Base-by-base conservation (phyloP, 1,140 invertebrate genomes). In the Streblospio benedicti region DNA sequence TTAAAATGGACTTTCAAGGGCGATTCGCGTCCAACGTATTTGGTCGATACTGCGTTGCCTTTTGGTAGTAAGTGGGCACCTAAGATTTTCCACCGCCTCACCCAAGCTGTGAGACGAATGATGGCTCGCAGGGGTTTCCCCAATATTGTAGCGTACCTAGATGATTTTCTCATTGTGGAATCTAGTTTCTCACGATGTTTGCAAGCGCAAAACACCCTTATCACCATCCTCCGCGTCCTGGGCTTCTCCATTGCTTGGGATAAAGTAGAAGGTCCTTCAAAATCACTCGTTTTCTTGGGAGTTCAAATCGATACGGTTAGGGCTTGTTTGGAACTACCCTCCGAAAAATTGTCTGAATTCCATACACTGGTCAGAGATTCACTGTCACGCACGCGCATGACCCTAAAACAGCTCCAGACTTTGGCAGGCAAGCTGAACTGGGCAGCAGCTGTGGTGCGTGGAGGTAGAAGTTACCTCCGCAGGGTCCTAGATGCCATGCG, bases 141-240 rank as follows among this genome's bases (percentile, higher is more conserved):
- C 38, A 30, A 35, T 14, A 32, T 30, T 2, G 51, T 54, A 6
- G 55, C 50, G 16, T 58, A 62, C 25, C 54, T 62, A 54, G 61
- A 62, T 47, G 61, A 57, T 51, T 62, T 62, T 32, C 52, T 62
- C 27, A 51, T 61, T 14, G 57, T 53, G 30, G 60, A 43, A 51
- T 23, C 53, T 41, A 51, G 23, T 16, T 30, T 49, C 16, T 1
- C 38, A 14, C 20, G 32, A 28, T 62, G 61, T 27, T 6, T n/a
- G 25, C 6, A 23, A 25, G 31, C 31, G 23, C 28, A 58, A 41
- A 33, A 58, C 4, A 51, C 49, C 30, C 30, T 20, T 25, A 28
- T 53, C 32, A 32, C 20, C 23, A 32, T 56, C 9, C 51, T 56
- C 20, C 30, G 52, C 14, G 35, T n/a, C 1, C 25, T 58, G 9